These are phyloP conservation scores for Helogale parvula DNA, from an alignment of 2,113 vertebrate species.

Conservation along the genomic window DNA sequence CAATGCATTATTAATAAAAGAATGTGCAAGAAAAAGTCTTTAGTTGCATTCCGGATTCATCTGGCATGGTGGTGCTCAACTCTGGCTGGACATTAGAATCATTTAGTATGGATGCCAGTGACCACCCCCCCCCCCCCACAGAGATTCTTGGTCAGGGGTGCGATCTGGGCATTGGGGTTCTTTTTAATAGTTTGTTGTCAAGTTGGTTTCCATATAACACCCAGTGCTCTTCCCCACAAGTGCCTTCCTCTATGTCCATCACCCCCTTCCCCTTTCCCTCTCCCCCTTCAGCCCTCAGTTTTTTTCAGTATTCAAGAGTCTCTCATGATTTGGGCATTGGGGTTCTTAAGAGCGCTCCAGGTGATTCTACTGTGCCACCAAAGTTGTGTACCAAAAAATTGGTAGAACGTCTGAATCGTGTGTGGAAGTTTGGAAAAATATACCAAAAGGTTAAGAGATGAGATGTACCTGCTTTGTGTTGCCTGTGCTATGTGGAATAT, in stretches of 20 bases:
- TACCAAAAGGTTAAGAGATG: not conserved
- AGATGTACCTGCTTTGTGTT: not conserved
- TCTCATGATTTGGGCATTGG: not conserved
- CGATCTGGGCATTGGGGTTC: not conserved
- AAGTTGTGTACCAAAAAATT: not conserved
- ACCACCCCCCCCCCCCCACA: not conserved
- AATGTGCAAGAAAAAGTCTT: not conserved
- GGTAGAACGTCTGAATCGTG: not conserved
- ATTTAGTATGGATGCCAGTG: not conserved
- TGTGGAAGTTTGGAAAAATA: not conserved
- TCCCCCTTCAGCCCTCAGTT: too few relatives aligned
- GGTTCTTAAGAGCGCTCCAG: not conserved
- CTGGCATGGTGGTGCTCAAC: not conserved
- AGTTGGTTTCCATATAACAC: too few relatives aligned
- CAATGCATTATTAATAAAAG: slow-evolving; percentile 17
- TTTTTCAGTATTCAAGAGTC: too few relatives aligned
- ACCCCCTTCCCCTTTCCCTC: too few relatives aligned
- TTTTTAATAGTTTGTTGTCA: not conserved
- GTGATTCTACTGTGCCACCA: not conserved
- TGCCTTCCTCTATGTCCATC: too few relatives aligned
- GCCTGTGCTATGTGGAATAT: not conserved
- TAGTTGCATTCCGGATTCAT: not conserved
- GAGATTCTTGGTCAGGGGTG: not conserved
- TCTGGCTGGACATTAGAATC: not conserved
- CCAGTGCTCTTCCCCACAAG: too few relatives aligned